Evolutionary conservation across 2,113 vertebrate species (phyloP).

Genomic region (Aegithalos caudatus): DNA sequence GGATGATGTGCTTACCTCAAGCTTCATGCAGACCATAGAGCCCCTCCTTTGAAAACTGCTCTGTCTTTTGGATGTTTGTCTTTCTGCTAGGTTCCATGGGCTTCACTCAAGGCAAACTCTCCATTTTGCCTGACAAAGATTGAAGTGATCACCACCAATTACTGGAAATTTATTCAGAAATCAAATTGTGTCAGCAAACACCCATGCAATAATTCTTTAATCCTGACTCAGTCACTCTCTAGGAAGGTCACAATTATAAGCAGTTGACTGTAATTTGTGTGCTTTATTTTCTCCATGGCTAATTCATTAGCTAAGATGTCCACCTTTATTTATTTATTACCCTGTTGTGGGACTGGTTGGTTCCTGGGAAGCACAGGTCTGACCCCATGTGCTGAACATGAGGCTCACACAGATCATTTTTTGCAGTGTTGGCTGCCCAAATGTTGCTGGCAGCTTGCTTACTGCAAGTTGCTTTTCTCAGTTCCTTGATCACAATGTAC

Average conservation of each 20-base stretch:
- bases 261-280: neutral
- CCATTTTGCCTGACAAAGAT: neutral
- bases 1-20: neutral
- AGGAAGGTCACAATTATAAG: neutral
- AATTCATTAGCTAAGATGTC: neutral
- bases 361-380: neutral
- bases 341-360: neutral
- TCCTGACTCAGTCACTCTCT: neutral
- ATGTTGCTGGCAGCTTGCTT: neutral
- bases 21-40: neutral
- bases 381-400: neutral
- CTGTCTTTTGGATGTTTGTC: neutral
- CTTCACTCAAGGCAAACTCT: neutral
- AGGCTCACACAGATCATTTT: neutral
- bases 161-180: neutral
- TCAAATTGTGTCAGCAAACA: neutral
- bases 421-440: neutral
- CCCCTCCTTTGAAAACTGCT: neutral
- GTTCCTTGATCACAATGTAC: neutral
- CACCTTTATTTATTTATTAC: neutral
- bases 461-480: neutral
- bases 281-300: conserved; percentile 17
- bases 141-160: neutral
- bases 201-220: neutral
- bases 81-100: neutral